Percentiles rank a stretch among this genome's conserved stretches.
These are phyloP conservation scores for Timandra comae DNA, from an alignment of 2,888 invertebrate species.

Conservation along the genomic window DNA sequence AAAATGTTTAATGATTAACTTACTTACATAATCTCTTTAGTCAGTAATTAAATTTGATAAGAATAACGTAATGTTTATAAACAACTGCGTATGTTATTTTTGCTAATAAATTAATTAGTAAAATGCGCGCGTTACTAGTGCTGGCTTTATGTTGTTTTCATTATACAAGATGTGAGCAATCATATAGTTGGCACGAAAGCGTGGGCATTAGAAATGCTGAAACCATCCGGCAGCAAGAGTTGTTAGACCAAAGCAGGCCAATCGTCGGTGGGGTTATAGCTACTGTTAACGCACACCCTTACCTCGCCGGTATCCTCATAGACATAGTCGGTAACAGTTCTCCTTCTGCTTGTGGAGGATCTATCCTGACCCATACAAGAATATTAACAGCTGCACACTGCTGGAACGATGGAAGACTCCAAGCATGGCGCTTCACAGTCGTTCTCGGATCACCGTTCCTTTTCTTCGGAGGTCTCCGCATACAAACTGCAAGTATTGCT, in stretches of 20 bases:
- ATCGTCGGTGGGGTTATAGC: slow-evolving; percentile 55
- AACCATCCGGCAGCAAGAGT: slow-evolving; percentile 37
- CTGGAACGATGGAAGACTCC: slow-evolving; percentile 49
- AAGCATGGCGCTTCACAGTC: slow-evolving; percentile 47
- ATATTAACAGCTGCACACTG: slow-evolving; percentile 61
- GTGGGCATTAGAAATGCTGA: slow-evolving; percentile 47
- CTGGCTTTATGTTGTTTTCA: slow-evolving; percentile 26
- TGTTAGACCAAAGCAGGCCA: slow-evolving; percentile 17
- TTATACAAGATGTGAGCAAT: slow-evolving; percentile 15
- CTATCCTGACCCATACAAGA: slow-evolving; percentile 39
- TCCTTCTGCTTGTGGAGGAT: slow-evolving; percentile 54
- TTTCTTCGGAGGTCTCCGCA: slow-evolving; percentile 50
- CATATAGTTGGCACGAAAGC: slow-evolving; percentile 37
- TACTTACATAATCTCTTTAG: slow-evolving; percentile 18
- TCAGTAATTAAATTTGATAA: slow-evolving; percentile 21
- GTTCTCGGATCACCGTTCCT: slow-evolving; percentile 51
- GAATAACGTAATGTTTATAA: slow-evolving; percentile 19
- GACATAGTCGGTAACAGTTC: slow-evolving; percentile 36
- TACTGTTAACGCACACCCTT: slow-evolving; percentile 44
- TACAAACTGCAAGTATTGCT: slow-evolving; percentile 30
- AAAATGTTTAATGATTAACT: slow-evolving; percentile 27
- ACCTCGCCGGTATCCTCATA: slow-evolving; percentile 51
- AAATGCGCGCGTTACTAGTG: slow-evolving; percentile 32
- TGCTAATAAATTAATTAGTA: slow-evolving; percentile 10
- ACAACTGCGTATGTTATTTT: slow-evolving; percentile 8